These are phyloP conservation scores for Anthoptus insignis DNA, from an alignment of 2,888 invertebrate genomes.

Conservation along the genomic window DNA sequence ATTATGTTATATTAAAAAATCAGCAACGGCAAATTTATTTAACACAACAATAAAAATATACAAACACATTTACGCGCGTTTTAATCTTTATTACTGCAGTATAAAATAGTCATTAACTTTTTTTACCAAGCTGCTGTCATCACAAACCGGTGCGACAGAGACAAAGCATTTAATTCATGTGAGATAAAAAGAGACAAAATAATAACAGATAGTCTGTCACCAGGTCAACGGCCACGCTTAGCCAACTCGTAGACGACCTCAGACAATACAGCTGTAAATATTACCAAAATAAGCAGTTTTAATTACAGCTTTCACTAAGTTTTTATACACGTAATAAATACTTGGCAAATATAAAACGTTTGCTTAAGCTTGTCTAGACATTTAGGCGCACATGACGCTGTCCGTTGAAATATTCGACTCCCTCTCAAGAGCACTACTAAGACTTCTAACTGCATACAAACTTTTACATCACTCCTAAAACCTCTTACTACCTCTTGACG, in stretches of 20 bases:
- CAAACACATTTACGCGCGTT: neutral
- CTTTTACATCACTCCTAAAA: too few relatives aligned
- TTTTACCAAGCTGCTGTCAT: neutral
- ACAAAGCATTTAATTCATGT: constrained; percentile 7
- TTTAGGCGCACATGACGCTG: too few relatives aligned
- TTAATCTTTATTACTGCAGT: neutral
- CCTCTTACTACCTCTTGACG: too few relatives aligned
- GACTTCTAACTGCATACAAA: too few relatives aligned
- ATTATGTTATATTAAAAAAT: too few relatives aligned
- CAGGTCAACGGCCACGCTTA: constrained; percentile 16
- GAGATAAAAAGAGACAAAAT: constrained; percentile 5
- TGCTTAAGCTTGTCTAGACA: too few relatives aligned
- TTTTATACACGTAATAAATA: too few relatives aligned
- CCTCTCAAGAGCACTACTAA: too few relatives aligned
- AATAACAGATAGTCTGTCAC: constrained; percentile 18
- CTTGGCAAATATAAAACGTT: too few relatives aligned
- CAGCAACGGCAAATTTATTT: too few relatives aligned
- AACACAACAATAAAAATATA: neutral
- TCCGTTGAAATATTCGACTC: too few relatives aligned
- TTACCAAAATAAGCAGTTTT: neutral
- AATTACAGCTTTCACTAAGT: neutral
- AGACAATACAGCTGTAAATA: constrained; percentile 17
- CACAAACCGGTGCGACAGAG: neutral
- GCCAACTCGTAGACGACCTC: constrained; percentile 17
- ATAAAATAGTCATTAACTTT: constrained; percentile 11